Percentiles rank a stretch among this genome's conserved stretches.
phyloP scores from a whole-genome alignment of 2,888 invertebrate species.

The Lasioglossum lativentre region DNA sequence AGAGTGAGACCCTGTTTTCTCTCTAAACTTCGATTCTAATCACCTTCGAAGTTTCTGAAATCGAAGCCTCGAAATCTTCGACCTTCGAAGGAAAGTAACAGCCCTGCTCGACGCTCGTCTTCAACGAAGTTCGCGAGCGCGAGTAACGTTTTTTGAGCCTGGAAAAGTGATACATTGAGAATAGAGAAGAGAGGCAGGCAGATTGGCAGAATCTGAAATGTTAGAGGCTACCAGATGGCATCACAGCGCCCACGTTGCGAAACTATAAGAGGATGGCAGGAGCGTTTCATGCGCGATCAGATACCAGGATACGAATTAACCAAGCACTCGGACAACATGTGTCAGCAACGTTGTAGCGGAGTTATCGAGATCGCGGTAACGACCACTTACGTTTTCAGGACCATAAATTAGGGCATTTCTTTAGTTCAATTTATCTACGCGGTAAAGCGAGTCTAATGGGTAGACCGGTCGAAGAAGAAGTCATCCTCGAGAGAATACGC shows the following conservation, averaged over 20 bases:
- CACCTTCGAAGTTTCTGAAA: no score
- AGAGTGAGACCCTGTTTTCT: no score
- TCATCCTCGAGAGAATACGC: neutral
- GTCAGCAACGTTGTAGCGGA: slow-evolving; percentile 52
- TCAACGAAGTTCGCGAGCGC: no score
- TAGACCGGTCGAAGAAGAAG: slow-evolving; percentile 34
- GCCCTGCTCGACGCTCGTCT: no score
- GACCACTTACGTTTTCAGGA: slow-evolving; percentile 50
- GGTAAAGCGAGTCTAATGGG: slow-evolving; percentile 59
- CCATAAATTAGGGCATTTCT: slow-evolving; percentile 56
- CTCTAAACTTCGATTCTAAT: no score
- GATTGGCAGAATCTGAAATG: no score
- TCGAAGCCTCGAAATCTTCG: no score
- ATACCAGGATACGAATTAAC: slow-evolving; percentile 50
- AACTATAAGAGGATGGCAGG: neutral
- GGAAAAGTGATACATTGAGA: no score
- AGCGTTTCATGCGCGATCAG: slow-evolving; percentile 58
- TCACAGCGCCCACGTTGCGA: neutral
- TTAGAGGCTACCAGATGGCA: neutral
- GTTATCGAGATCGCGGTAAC: slow-evolving; percentile 57
- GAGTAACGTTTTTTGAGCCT: no score
- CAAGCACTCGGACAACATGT: slow-evolving; percentile 52
- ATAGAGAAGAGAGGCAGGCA: no score
- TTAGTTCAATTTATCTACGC: slow-evolving; percentile 54
- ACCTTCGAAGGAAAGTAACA: no score